Base-by-base conservation (phyloP, 2,888 invertebrate genomes). In the Meteorus colon region DNA sequence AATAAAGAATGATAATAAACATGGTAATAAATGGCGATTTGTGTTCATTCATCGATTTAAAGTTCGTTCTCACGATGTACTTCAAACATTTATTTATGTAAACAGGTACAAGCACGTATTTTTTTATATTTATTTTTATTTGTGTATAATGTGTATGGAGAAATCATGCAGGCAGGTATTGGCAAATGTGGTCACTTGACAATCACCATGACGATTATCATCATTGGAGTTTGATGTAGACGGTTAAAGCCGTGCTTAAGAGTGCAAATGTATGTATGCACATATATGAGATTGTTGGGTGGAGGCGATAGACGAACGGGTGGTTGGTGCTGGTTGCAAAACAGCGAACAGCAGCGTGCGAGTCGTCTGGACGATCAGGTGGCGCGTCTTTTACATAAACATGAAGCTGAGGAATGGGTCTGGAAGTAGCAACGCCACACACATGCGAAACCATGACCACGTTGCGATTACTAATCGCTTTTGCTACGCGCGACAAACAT, bases 401-500 rank as follows among this genome's bases (percentile, higher is more conserved):
- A 71, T 71, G 62, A 71, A 71, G 37, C 62, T 69, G 51, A 27
- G 19, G 29, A 68, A 68, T 51, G 67, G 31, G 67, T n/a, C 48
- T 69, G 55, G 31, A 55, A 45, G 62, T 27, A 37, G 41, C 24
- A 66, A 41, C 41, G 66, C 41, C 66, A 55, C 37, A 27, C 66
- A 24, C 1, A 24, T 51, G 68, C 59, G 27, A 12, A 41, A 16
- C 34, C 34, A 70, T 37, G 34, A 65, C 34, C 65, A 12, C 59
- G 45, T 29, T 27, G 71, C 45, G 71, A 62, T 71, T 71, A 62
- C 71, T 45, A 71, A 71, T 71, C 41, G 71, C 29, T 68, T 68
- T 68, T 34, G 14, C 37, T 10, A 65, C 12, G 16, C 48, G 27
- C 41, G 41, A 41, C 8, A 41, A 41, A 68, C 68, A 51, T 16